A percentile compares a stretch with the other conserved stretches of the same genome.
Conservation (phyloP, 2,888 invertebrate genomes). For the Tachina grossa region DNA sequence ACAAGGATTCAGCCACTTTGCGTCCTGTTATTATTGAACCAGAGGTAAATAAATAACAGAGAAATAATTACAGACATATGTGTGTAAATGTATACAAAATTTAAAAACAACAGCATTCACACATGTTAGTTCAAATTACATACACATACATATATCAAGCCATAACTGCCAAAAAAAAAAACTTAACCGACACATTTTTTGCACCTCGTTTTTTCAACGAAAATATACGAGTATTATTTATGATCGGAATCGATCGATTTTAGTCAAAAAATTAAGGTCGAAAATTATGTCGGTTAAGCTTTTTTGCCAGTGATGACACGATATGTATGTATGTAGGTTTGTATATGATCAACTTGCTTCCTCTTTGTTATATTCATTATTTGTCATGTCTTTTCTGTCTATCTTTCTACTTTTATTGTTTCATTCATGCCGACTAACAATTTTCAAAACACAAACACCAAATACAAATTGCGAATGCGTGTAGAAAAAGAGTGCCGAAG, state of each 20-base stretch:
- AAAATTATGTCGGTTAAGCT: too few species aligned
- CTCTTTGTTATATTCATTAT: neutral
- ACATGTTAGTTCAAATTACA: neutral
- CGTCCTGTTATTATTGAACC: slow-evolving; percentile 82
- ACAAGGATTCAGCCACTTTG: slow-evolving; percentile 77
- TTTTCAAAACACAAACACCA: slow-evolving; percentile 11
- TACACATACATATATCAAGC: too few species aligned
- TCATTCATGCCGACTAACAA: slow-evolving; percentile 9
- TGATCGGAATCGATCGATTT: too few species aligned
- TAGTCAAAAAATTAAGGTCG: too few species aligned
- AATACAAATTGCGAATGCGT: slow-evolving; percentile 3
- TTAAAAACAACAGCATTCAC: neutral
- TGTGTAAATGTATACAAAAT: neutral
- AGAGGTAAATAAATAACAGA: slow-evolving; percentile 76
- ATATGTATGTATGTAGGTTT: too few species aligned
- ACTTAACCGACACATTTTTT: too few species aligned
- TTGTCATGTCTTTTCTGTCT: neutral
- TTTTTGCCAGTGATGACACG: too few species aligned
- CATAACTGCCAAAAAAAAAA: too few species aligned
- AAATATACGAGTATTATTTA: too few species aligned
- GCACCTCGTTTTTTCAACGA: too few species aligned
- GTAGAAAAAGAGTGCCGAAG: slow-evolving; percentile 61
- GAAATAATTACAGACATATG: too few species aligned
- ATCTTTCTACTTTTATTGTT: neutral
- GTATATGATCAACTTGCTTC: neutral